Percentiles rank a stretch among this genome's conserved stretches.
These are phyloP conservation scores for Seriola dumerili DNA, from an alignment of 2,113 vertebrate species.

Conservation along the genomic window DNA sequence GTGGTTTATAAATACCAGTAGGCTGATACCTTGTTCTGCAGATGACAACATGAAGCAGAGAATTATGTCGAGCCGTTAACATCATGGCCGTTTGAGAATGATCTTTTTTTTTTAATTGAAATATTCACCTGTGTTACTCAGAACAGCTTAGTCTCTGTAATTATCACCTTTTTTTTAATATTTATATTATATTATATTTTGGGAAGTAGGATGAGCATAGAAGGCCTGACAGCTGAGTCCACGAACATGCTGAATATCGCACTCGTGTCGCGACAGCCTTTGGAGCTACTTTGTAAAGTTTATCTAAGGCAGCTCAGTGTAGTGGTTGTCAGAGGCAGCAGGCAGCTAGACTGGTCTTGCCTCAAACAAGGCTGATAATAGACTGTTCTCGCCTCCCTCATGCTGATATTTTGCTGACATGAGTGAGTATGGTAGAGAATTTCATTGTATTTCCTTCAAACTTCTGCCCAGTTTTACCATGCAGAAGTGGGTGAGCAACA, in stretches of 20 bases:
- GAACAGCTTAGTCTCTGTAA: not conserved
- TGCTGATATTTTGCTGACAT: slow-evolving; percentile 42
- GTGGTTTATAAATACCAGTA: slow-evolving; percentile 24
- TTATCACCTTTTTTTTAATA: slow-evolving; percentile 1
- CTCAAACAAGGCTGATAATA: slow-evolving; percentile 36
- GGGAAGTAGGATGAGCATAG: slow-evolving; percentile 13
- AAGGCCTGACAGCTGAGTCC: slow-evolving; percentile 14
- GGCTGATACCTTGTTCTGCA: not conserved
- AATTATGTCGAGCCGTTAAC: not conserved
- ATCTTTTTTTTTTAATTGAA: not conserved
- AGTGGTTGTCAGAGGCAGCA: slow-evolving; percentile 47
- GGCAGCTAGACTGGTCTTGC: slow-evolving; percentile 21
- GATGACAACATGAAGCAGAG: not conserved
- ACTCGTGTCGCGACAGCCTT: slow-evolving; percentile 16
- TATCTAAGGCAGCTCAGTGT: slow-evolving; percentile 40
- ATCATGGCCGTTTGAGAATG: not conserved
- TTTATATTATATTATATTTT: not conserved
- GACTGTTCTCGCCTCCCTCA: not conserved
- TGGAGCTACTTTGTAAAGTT: slow-evolving; percentile 53
- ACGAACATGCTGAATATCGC: slow-evolving; percentile 4
- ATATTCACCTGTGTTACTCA: not conserved
- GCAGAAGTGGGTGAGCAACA: not conserved
- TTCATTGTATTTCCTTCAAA: not conserved
- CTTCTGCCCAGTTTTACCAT: not conserved
- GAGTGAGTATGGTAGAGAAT: not conserved